Evolutionary conservation across 2,797 vertebrate species (phyloP), one percentile per base, ranked within the genome.

Genomic region (Muscicapa comitata): DNA sequence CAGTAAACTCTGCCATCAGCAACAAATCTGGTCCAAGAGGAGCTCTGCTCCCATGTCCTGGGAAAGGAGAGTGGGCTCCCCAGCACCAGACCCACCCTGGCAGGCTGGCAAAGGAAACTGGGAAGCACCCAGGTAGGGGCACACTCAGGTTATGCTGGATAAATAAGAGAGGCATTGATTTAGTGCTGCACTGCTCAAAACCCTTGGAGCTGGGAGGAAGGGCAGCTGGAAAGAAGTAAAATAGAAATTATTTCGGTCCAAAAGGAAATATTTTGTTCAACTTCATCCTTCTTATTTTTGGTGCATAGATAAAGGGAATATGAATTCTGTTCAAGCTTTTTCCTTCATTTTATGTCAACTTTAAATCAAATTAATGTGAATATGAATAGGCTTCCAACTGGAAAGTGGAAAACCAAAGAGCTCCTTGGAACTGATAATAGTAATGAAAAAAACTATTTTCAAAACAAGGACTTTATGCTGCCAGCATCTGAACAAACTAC

Each of bases 281-380:
- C 53, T 72, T 37, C 54, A 37, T 72, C 62, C 38, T 89, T 31
- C 57, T 82, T 90, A 45, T 21, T 78, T 89, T 78, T 75, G 18
- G 7, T 93, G 47, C 67, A 50, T 40, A 51, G 72, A 38, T 66
- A 51, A 86, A 90, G 11, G 19, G 11, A 68, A 78, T 67, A 28
- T 43, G 31, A 71, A 45, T 80, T 76, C 65, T 71, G 1, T 71
- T 77, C 20, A 63, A 88, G 65, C 10, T 74, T 88, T 88, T 77
- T 19, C 17, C 45, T 74, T 88, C 57, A 18, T 48, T 86, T 93
- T 88, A 63, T 81, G 53, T 88, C 70, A 78, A 53, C 54, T 88
- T 88, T 75, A 92, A 92, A 71, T 88, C 50, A 91, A 92, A 86
- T 74, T 77, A 84, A 72, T 68, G 62, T 67, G 81, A 71, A 51